A percentile compares a stretch with the other conserved stretches of the same genome.
Evolutionary conservation across 2,888 invertebrate genomes (phyloP).

Genomic region (Oxycera nigricornis): DNA sequence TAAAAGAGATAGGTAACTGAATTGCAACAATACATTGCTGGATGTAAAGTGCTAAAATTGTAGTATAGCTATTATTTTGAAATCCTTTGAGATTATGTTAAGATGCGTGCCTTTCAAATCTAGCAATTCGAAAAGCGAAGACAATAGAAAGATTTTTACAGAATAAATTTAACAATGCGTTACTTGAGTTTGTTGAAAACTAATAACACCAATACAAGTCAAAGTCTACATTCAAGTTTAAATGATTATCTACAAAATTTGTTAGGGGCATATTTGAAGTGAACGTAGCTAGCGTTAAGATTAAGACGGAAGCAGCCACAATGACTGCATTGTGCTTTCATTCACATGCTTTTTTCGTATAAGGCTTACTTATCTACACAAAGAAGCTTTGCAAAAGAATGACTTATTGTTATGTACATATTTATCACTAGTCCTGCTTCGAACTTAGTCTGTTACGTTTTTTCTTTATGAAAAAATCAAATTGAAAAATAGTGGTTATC

Average conservation of each 20-base stretch:
- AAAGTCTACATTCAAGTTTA: not conserved
- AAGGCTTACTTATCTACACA: not conserved
- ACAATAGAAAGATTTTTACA: not conserved
- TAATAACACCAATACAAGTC: not conserved
- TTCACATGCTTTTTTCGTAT: not conserved
- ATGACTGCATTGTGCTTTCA: conserved; percentile 5
- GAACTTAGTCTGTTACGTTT: too few relatives aligned
- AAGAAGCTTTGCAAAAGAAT: not conserved
- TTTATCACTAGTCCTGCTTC: not conserved
- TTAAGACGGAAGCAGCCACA: not conserved
- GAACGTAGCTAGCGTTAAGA: not conserved
- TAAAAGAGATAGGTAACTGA: not conserved
- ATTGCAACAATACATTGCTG: conserved; percentile 3
- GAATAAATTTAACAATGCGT: conserved; percentile 11
- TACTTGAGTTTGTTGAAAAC: conserved; percentile 7
- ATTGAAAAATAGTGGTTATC: too few relatives aligned
- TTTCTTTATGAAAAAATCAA: too few relatives aligned
- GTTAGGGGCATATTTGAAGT: conserved; percentile 14
- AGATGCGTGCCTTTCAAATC: conserved; percentile 20
- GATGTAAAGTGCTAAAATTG: not conserved
- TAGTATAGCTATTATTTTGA: not conserved
- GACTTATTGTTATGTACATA: not conserved
- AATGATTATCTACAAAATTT: conserved; percentile 13
- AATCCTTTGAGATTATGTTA: conserved; percentile 25
- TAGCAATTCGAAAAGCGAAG: not conserved